Evolutionary conservation across 2,888 invertebrate genomes (phyloP).

Genomic region (Calameuta filiformis): DNA sequence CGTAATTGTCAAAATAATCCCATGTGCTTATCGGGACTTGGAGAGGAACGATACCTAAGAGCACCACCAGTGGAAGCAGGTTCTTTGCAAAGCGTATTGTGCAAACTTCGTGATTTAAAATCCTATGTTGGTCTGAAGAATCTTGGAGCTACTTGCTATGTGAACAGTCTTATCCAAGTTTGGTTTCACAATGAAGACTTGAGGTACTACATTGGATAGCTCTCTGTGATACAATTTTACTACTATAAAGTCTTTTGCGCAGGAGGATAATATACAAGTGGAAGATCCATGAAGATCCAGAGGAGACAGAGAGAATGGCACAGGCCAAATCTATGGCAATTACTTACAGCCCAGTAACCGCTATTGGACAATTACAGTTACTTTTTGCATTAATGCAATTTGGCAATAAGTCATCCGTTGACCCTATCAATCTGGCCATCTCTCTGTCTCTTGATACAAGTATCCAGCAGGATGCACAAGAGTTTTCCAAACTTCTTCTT

Average conservation of each 20-base stretch:
- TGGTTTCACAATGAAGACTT: constrained; percentile 74
- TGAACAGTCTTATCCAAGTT: constrained; percentile 73
- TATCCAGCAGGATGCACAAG: constrained; percentile 75
- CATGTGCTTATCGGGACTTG: constrained; percentile 70
- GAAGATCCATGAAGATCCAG: constrained; percentile 66
- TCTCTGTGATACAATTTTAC: not conserved
- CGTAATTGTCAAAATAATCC: constrained; percentile 73
- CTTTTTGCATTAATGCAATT: constrained; percentile 72
- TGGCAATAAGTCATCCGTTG: constrained; percentile 68
- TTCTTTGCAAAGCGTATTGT: constrained; percentile 60
- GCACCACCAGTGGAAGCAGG: constrained; percentile 65
- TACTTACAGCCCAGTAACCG: constrained; percentile 63
- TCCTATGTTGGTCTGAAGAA: constrained; percentile 73
- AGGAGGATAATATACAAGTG: constrained; percentile 71
- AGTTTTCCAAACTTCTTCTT: constrained; percentile 73
- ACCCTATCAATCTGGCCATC: constrained; percentile 71
- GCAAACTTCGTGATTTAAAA: constrained; percentile 62
- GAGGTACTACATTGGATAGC: constrained; percentile 53
- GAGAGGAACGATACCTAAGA: constrained; percentile 70
- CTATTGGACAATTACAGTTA: constrained; percentile 70
- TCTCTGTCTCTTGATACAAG: constrained; percentile 70
- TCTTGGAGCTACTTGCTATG: constrained; percentile 75
- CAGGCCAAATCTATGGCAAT: constrained; percentile 42
- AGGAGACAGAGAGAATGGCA: constrained; percentile 52
- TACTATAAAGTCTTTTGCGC: not conserved